Conservation (phyloP, 2,797 vertebrate genomes). For the Ceryle rudis region DNA sequence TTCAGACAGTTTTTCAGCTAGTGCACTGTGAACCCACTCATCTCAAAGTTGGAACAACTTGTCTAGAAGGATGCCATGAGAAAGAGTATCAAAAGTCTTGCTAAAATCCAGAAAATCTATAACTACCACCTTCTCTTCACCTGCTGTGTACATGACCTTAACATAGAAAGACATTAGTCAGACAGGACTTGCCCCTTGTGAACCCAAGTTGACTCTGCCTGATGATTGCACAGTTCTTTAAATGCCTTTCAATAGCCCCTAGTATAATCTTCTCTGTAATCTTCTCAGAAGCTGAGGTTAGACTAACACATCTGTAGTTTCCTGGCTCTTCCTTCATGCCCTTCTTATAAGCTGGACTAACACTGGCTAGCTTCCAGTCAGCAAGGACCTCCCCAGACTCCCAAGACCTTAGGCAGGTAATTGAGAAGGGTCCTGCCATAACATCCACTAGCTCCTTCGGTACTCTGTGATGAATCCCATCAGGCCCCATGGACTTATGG, state of each 20-base stretch:
- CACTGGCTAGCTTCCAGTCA: neutral
- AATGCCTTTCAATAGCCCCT: neutral
- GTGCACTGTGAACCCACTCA: accelerated
- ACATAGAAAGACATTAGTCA: neutral
- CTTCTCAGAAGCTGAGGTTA: neutral
- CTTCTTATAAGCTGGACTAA: neutral
- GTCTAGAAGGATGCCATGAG: neutral
- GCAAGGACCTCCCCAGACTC: neutral
- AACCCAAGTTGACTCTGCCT: neutral
- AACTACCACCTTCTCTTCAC: neutral
- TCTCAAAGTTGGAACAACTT: neutral
- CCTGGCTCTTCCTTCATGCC: neutral
- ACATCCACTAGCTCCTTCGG: neutral
- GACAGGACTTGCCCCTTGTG: neutral
- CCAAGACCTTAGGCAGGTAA: neutral
- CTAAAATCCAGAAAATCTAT: neutral
- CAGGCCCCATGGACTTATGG: accelerated
- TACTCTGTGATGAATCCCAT: neutral
- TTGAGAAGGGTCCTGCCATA: neutral
- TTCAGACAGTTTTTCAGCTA: neutral
- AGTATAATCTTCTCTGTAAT: neutral
- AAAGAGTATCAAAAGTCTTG: neutral
- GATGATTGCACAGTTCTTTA: neutral
- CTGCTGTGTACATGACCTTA: neutral
- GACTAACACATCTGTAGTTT: neutral